Percentiles rank a stretch among this genome's conserved stretches.
Conservation (phyloP, 1,140 invertebrate genomes). For the Coenobita brevimanus region DNA sequence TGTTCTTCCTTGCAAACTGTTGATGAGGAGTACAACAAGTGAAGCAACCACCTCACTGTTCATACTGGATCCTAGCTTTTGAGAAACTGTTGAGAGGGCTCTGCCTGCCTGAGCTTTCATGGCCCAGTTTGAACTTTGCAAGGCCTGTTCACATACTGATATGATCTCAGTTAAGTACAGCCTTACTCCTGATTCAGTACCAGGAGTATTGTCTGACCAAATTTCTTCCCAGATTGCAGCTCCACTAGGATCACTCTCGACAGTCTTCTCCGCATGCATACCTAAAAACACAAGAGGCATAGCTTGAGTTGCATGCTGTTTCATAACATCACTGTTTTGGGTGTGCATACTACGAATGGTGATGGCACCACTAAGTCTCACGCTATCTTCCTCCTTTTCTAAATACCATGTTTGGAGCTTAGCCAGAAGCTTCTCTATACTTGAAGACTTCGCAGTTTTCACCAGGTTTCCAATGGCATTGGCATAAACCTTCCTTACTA, state of each 20-base stretch:
- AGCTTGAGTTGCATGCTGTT: constrained; percentile 84
- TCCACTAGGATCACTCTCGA: constrained; percentile 71
- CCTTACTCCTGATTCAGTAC: constrained; percentile 86
- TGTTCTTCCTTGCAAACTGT: constrained; percentile 86
- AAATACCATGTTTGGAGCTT: constrained; percentile 88
- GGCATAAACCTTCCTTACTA: constrained; percentile 88
- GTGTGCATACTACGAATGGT: constrained; percentile 87
- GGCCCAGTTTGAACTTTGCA: constrained; percentile 89
- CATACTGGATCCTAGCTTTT: constrained; percentile 81
- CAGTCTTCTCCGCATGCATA: constrained; percentile 86
- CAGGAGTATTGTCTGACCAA: constrained; percentile 90
- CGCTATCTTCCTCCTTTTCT: constrained; percentile 83
- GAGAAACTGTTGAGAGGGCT: constrained; percentile 85
- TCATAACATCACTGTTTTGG: constrained; percentile 87
- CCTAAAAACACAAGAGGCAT: constrained; percentile 91
- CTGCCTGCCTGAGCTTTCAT: constrained; percentile 89
- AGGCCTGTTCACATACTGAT: constrained; percentile 79
- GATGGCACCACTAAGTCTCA: constrained; percentile 83
- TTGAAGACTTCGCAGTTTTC: constrained; percentile 88
- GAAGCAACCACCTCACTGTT: constrained; percentile 79
- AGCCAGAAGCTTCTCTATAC: constrained; percentile 87
- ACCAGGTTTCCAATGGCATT: constrained; percentile 89
- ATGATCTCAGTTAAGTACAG: constrained; percentile 85
- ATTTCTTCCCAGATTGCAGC: constrained; percentile 84
- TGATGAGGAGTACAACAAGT: constrained; percentile 81